These are phyloP conservation scores for Micropoecilia bifurca DNA, from an alignment of 2,797 vertebrate species.

Conservation along the genomic window DNA sequence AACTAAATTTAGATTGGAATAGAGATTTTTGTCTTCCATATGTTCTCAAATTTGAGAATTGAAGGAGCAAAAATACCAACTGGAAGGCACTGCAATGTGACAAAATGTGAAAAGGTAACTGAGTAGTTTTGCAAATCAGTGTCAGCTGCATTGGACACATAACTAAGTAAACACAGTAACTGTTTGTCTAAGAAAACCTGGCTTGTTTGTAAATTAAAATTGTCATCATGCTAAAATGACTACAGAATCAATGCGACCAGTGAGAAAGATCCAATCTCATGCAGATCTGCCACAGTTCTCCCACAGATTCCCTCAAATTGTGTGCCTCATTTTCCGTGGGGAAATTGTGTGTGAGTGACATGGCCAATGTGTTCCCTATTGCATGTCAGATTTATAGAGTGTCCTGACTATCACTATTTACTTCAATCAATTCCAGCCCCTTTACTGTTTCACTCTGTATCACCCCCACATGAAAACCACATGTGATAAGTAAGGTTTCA, in stretches of 20 bases:
- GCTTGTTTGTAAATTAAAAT: background rate
- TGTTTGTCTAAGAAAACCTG: background rate
- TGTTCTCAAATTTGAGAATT: background rate
- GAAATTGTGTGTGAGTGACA: slow-evolving; percentile 26
- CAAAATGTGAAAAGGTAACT: background rate
- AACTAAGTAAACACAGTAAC: background rate
- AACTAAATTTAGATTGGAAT: background rate
- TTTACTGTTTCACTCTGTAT: slow-evolving; percentile 34
- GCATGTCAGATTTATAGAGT: slow-evolving; percentile 54
- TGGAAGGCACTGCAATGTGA: background rate
- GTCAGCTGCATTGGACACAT: background rate
- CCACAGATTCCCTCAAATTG: background rate
- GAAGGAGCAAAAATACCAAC: background rate
- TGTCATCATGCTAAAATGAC: background rate
- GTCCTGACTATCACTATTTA: slow-evolving; percentile 51
- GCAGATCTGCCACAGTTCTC: background rate
- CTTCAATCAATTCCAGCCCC: slow-evolving; percentile 54
- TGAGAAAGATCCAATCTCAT: background rate
- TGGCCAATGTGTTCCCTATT: slow-evolving; percentile 33
- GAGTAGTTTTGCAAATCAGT: background rate
- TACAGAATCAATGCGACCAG: too few relatives aligned
- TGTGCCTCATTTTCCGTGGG: slow-evolving; percentile 7
- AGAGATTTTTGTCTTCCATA: background rate
- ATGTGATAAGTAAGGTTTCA: slow-evolving; percentile 44
- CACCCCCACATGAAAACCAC: slow-evolving; percentile 54